phyloP scores from a whole-genome alignment of 2,113 vertebrate species.

The Lates calcarifer region DNA sequence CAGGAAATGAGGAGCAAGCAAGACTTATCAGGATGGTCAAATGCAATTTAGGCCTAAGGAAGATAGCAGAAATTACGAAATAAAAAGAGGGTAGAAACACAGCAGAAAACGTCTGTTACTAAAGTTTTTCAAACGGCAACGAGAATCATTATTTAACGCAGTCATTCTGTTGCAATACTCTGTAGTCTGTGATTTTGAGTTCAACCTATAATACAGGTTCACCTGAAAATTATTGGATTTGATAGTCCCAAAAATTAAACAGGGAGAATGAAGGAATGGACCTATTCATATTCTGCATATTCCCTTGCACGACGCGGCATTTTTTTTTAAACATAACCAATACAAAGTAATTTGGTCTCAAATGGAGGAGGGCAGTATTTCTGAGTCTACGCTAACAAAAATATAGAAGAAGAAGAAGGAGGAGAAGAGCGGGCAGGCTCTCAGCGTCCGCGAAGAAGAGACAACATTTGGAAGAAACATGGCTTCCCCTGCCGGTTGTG shows the following conservation, averaged over 20 bases:
- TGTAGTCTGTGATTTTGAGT: not conserved
- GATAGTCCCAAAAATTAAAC: too few species aligned
- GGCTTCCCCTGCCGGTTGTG: constrained; percentile 81
- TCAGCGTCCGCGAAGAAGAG: constrained; percentile 17
- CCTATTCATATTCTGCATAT: too few species aligned
- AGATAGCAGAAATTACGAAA: too few species aligned
- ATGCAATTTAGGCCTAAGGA: too few species aligned
- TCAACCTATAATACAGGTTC: not conserved
- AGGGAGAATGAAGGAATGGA: too few species aligned
- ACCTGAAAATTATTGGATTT: not conserved
- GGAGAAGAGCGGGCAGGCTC: accelerated
- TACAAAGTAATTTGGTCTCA: not conserved
- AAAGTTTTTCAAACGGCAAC: not conserved
- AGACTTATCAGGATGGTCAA: too few species aligned
- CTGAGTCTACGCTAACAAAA: not conserved
- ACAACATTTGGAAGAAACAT: constrained; percentile 44
- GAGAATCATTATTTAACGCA: not conserved
- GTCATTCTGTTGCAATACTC: too few species aligned
- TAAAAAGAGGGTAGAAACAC: too few species aligned
- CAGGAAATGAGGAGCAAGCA: too few species aligned
- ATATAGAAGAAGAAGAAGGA: not conserved
- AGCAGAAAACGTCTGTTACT: too few species aligned
- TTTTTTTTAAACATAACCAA: not conserved
- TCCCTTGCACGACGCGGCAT: too few species aligned
- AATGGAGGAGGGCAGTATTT: not conserved